phyloP scores from a whole-genome alignment of 2,888 invertebrate species.

The Cremastinae sp. region DNA sequence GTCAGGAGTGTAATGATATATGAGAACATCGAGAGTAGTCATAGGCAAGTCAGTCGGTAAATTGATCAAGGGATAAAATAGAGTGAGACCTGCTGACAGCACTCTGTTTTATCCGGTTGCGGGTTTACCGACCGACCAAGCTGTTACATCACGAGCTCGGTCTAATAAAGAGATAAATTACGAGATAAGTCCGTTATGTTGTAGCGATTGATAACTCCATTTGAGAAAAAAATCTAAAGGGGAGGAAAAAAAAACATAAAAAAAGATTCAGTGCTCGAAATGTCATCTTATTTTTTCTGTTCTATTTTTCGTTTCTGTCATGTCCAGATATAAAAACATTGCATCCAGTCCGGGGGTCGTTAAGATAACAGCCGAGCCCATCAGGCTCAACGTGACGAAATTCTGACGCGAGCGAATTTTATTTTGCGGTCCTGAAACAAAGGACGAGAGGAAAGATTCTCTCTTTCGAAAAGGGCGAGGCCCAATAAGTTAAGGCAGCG shows the following conservation, averaged over 20 bases:
- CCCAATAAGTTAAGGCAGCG: slow-evolving; percentile 10
- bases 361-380: slow-evolving; percentile 66
- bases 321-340: slow-evolving; percentile 37
- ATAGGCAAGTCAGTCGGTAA: no score
- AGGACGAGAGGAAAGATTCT: slow-evolving; percentile 2
- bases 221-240: background rate
- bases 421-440: background rate
- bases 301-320: slow-evolving; percentile 14
- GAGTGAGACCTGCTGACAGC: no score
- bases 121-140: no score
- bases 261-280: no score
- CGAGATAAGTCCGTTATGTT: no score
- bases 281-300: slow-evolving; percentile 6
- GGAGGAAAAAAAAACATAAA: no score
- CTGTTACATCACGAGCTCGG: no score
- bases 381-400: slow-evolving; percentile 51
- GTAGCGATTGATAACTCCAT: background rate
- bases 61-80: no score
- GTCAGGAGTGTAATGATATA: no score
- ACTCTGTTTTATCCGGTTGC: no score
- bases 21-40: no score
- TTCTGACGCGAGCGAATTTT: slow-evolving; percentile 24
- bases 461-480: slow-evolving; percentile 9
- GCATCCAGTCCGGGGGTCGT: slow-evolving; percentile 62
- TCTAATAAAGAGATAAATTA: no score